phyloP scores from a whole-genome alignment of 2,888 invertebrate genomes.

The Limenitis camilla region DNA sequence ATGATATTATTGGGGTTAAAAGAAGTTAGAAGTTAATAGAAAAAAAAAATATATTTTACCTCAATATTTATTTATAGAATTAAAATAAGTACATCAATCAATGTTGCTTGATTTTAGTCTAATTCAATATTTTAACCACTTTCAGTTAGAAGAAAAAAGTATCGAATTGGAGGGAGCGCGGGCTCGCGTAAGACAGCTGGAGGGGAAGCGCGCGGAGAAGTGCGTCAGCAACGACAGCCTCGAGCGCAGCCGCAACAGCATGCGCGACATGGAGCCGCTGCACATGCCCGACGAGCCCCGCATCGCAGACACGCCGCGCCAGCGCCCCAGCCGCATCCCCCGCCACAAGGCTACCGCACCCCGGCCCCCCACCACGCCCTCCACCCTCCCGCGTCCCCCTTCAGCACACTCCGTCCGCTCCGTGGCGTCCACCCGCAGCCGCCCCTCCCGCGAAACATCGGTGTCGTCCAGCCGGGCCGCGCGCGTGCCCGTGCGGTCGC shows the following conservation, averaged over 20 bases:
- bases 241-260: constrained; percentile 38
- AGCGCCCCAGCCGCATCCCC: constrained; percentile 35
- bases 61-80: background rate
- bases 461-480: constrained; percentile 45
- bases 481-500: constrained; percentile 53
- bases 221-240: constrained; percentile 34
- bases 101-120: too few relatives aligned
- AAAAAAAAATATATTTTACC: too few relatives aligned
- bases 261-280: constrained; percentile 65
- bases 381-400: too few relatives aligned
- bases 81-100: too few relatives aligned
- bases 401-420: constrained; percentile 34
- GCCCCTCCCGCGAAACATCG: constrained; percentile 45
- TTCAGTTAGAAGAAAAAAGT: constrained; percentile 85
- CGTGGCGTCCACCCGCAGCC: constrained; percentile 48
- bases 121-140: background rate
- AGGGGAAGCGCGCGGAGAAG: constrained; percentile 66
- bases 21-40: too few relatives aligned
- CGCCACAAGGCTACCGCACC: constrained; percentile 68
- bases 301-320: constrained; percentile 73
- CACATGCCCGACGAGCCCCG: constrained; percentile 69
- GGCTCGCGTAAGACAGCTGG: constrained; percentile 83
- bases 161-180: constrained; percentile 89
- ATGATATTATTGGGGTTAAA: too few relatives aligned
- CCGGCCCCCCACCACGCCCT: constrained; percentile 29